These are phyloP conservation scores for Chamaetylas fuelleborni DNA, from an alignment of 2,113 vertebrate species.

Conservation along the genomic window DNA sequence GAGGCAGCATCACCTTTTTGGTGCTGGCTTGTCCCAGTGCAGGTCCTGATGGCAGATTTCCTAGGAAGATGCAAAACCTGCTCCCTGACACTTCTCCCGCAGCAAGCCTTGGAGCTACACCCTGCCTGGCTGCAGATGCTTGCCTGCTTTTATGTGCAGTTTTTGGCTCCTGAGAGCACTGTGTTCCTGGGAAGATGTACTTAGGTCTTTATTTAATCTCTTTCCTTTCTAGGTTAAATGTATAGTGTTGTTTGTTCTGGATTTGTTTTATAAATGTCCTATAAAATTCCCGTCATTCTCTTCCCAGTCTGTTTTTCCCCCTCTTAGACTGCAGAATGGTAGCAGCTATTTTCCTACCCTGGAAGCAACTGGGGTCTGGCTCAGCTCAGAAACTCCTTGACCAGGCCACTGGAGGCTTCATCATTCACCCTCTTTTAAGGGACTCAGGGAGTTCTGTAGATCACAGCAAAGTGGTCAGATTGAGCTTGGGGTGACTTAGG, in stretches of 20 bases:
- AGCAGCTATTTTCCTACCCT: neutral
- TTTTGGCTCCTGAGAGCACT: neutral
- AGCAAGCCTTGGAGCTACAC: neutral
- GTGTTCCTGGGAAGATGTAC: neutral
- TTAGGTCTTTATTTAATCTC: neutral
- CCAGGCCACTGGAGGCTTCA: neutral
- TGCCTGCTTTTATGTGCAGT: neutral
- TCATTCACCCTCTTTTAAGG: neutral
- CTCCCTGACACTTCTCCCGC: neutral
- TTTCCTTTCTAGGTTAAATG: neutral
- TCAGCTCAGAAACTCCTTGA: neutral
- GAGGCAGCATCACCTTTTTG: neutral
- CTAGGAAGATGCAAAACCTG: neutral
- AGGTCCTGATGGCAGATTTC: neutral
- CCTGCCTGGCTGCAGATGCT: neutral
- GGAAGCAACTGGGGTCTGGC: neutral
- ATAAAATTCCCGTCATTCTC: rapidly evolving
- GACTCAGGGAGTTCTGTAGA: neutral
- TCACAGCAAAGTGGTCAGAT: neutral
- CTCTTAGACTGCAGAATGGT: neutral
- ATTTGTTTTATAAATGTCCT: neutral
- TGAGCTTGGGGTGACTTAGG: neutral
- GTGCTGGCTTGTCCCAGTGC: neutral
- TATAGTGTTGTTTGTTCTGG: neutral
- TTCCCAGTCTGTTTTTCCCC: neutral